Conservation (phyloP, 2,888 invertebrate genomes). For the Siphlonurus alternatus region DNA sequence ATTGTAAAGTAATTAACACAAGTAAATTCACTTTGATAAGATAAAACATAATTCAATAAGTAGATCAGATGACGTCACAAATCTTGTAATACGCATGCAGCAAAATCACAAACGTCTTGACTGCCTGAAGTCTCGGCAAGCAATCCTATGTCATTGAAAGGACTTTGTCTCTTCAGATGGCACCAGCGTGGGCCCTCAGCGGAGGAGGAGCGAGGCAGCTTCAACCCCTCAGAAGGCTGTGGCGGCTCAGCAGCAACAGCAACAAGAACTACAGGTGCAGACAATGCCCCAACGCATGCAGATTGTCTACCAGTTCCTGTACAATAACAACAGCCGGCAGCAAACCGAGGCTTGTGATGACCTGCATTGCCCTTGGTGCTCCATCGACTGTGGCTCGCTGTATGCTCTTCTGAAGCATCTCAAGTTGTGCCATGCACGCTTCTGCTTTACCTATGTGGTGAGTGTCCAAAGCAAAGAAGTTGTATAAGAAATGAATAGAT, state of each 20-base stretch:
- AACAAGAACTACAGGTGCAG: background rate
- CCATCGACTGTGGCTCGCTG: constrained; percentile 68
- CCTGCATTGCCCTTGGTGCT: constrained; percentile 92
- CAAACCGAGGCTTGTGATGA: constrained; percentile 91
- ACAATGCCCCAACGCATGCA: constrained; percentile 33
- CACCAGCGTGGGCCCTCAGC: background rate
- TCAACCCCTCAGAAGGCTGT: no score
- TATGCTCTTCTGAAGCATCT: constrained; percentile 86
- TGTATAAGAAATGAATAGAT: background rate
- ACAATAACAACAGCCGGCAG: constrained; percentile 86
- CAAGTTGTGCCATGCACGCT: constrained; percentile 82
- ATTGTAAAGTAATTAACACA: no score
- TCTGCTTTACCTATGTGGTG: constrained; percentile 81
- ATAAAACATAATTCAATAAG: no score
- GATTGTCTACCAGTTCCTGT: constrained; percentile 90
- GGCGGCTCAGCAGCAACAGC: background rate
- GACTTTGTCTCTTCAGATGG: background rate
- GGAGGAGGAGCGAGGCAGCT: background rate
- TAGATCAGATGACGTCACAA: no score
- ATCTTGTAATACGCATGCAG: no score
- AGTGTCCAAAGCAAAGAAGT: constrained; percentile 28
- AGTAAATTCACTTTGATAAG: no score
- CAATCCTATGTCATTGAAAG: no score
- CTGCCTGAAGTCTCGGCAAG: no score
- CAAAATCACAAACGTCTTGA: no score